Conservation (phyloP, 2,113 vertebrate genomes). For the Phocoena sinus region DNA sequence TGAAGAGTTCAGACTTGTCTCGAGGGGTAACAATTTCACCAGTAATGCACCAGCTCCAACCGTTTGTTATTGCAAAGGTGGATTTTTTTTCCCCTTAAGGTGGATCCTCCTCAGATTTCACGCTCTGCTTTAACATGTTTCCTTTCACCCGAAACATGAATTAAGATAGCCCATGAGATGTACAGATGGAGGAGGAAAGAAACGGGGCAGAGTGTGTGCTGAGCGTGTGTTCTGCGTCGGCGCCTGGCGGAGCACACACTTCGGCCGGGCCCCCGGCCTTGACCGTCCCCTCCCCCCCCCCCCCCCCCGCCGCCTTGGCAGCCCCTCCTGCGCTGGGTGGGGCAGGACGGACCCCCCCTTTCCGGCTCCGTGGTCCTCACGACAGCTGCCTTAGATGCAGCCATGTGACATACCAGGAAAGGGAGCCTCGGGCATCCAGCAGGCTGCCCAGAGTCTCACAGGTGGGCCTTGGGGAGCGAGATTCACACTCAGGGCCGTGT, state of each 20-base stretch:
- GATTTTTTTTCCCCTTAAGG: constrained; percentile 80
- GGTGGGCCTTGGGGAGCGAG: neutral
- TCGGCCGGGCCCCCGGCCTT: no score
- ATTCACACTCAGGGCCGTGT: neutral
- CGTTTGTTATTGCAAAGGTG: constrained; percentile 87
- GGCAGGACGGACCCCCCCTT: fast-evolving
- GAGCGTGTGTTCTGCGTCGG: neutral
- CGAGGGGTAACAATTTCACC: constrained; percentile 83
- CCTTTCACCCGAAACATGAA: constrained; percentile 78
- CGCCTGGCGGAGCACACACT: neutral
- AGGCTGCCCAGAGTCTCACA: neutral
- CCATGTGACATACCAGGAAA: neutral
- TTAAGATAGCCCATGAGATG: constrained; percentile 74
- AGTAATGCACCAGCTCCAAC: constrained; percentile 79
- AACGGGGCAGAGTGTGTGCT: neutral
- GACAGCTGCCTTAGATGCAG: neutral
- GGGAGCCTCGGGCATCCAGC: neutral
- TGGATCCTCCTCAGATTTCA: constrained; percentile 83
- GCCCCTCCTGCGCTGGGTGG: fast-evolving
- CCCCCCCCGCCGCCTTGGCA: neutral
- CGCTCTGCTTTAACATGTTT: constrained; percentile 87
- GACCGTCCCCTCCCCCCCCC: no score
- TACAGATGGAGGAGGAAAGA: constrained; percentile 21
- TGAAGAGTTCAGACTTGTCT: constrained; percentile 92
- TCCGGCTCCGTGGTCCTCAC: no score